Percentiles rank a stretch among this genome's conserved stretches.
These are phyloP conservation scores for Kryptolebias ocellatus DNA, from an alignment of 2,797 vertebrate genomes.

Conservation along the genomic window DNA sequence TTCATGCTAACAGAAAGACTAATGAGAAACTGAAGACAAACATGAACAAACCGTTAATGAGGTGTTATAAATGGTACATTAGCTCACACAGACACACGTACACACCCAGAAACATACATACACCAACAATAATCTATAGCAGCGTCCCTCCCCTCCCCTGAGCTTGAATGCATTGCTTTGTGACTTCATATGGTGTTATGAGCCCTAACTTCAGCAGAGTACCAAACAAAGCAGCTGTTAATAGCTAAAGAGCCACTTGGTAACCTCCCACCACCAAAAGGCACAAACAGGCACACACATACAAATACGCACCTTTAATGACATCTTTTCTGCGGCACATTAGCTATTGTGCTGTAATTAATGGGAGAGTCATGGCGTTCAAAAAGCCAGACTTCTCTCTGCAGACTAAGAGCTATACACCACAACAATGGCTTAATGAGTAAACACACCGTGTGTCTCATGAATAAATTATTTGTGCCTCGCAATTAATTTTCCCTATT, in stretches of 20 bases:
- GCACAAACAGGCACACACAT: constrained; percentile 24
- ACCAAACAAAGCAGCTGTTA: constrained; percentile 54
- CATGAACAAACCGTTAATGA: constrained; percentile 22
- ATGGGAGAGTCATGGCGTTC: constrained; percentile 71
- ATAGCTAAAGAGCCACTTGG: constrained; percentile 49
- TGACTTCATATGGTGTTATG: constrained; percentile 20
- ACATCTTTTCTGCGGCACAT: constrained; percentile 75
- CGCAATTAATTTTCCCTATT: constrained; percentile 75
- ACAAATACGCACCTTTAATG: constrained; percentile 66
- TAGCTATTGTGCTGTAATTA: constrained; percentile 80
- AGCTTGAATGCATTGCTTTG: constrained; percentile 13
- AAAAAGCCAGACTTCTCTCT: constrained; percentile 75
- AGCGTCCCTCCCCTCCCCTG: not conserved
- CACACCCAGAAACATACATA: constrained; percentile 1
- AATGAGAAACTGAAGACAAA: constrained; percentile 1
- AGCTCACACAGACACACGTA: constrained; percentile 2
- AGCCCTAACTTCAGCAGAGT: constrained; percentile 42
- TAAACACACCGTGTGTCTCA: constrained; percentile 75
- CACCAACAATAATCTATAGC: constrained; percentile 12
- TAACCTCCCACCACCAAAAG: constrained; percentile 53
- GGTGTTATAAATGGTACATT: constrained; percentile 42
- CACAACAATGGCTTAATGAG: constrained; percentile 81
- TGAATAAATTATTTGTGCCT: constrained; percentile 80
- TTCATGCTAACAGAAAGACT: not conserved
- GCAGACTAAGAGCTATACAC: constrained; percentile 70